phyloP scores from a whole-genome alignment of 2,113 vertebrate genomes.

The Pelmatolapia mariae region DNA sequence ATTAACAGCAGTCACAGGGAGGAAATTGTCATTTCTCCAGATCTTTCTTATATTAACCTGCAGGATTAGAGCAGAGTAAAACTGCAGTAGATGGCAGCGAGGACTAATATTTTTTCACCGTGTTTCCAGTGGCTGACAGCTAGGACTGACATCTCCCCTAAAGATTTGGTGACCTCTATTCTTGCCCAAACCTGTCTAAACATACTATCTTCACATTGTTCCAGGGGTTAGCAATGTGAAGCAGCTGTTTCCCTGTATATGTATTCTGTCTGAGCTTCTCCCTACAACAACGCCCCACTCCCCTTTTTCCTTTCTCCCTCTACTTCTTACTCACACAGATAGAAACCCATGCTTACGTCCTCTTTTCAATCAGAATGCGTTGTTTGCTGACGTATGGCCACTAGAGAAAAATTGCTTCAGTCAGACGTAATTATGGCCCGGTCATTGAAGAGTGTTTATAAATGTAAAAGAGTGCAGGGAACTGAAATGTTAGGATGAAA shows the following conservation, averaged over 20 bases:
- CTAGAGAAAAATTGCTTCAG: background rate
- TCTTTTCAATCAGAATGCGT: background rate
- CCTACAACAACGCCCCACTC: background rate
- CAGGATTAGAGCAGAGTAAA: background rate
- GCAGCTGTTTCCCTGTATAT: constrained; percentile 70
- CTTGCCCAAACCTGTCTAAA: constrained; percentile 71
- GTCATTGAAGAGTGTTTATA: background rate
- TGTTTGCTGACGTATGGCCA: background rate
- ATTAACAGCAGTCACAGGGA: background rate
- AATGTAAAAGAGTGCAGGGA: background rate
- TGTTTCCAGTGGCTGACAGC: constrained; percentile 44
- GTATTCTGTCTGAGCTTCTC: constrained; percentile 50
- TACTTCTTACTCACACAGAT: background rate
- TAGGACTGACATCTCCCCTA: constrained; percentile 50
- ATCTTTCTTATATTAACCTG: constrained; percentile 3
- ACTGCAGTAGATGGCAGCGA: constrained; percentile 1
- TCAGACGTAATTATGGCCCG: constrained; percentile 14
- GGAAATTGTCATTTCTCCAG: background rate
- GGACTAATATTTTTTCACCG: constrained; percentile 29
- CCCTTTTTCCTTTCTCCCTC: background rate
- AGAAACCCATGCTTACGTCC: background rate
- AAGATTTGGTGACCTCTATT: constrained; percentile 64
- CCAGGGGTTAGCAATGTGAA: constrained; percentile 66
- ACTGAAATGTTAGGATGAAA: background rate
- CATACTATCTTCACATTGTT: constrained; percentile 68